Evolutionary conservation across 2,113 vertebrate species (phyloP), one percentile per base, ranked within the genome.

Genomic region (Gorsachius goisagi): DNA sequence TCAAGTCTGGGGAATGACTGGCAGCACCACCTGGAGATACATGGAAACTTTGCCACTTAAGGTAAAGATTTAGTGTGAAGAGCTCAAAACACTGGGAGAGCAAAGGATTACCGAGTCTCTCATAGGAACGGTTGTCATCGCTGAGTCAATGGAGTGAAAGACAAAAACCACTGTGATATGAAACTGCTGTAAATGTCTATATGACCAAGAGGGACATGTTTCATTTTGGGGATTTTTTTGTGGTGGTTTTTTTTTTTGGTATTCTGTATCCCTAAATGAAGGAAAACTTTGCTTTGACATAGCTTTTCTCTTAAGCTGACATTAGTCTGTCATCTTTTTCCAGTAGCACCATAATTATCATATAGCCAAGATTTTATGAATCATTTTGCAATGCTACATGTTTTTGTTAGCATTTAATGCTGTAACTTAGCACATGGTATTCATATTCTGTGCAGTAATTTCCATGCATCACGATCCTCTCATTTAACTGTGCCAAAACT

Each of bases 401-500:
- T 55, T 93, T 96, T 80, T 90, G 27, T 95, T 83, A 94, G 10
- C 63, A 90, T 93, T 91, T 85, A 88, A 79, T 93, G 53, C 41
- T 93, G 37, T 60, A 82, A 69, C 63, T 82, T 85, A 90, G 33
- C 72, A 88, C 88, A 86, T 83, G 67, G 50, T 63, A 86, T 91
- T 93, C 55, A 44, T 89, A 83, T 77, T 82, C 56, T 71, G 37
- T 66, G n/a, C 69, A 80, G 62, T 77, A 41, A 80, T 89, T 94
- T 89, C 49, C 47, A 82, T 72, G 58, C 50, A 89, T 85, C 74
- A 72, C 41, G 32, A 64, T 90, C 87, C 81, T 88, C 30, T 88
- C 59, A 80, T 94, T 90, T 96, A 94, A 76, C 53, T 75, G 53
- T 79, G 88, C 71, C 92, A 96, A 95, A 93, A 91, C 50, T 86